Evolutionary conservation across 2,113 vertebrate genomes (phyloP).

Genomic region (Daboia siamensis): DNA sequence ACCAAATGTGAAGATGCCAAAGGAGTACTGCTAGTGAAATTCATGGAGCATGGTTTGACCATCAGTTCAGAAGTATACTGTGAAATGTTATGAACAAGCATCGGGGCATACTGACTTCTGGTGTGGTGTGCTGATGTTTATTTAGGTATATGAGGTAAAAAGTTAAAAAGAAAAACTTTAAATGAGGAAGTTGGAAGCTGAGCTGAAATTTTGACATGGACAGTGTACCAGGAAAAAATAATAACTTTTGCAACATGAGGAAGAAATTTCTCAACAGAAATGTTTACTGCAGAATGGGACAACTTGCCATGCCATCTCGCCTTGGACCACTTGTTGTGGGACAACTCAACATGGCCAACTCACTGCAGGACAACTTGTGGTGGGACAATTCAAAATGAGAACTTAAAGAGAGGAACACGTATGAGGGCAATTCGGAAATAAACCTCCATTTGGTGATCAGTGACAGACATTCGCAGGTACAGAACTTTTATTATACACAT

Average conservation of each 20-base stretch:
- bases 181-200: background rate
- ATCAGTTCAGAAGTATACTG: too few relatives aligned
- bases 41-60: too few relatives aligned
- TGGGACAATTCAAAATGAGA: too few relatives aligned
- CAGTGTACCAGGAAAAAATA: background rate
- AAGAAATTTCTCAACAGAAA: background rate
- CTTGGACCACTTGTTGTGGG: background rate
- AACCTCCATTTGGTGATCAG: too few relatives aligned
- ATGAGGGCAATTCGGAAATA: too few relatives aligned
- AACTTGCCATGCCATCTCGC: background rate
- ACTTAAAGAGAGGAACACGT: background rate
- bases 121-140: too few relatives aligned
- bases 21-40: too few relatives aligned
- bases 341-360: background rate
- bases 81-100: too few relatives aligned
- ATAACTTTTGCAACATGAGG: background rate
- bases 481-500: too few relatives aligned
- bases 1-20: too few relatives aligned
- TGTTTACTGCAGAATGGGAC: background rate
- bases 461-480: too few relatives aligned
- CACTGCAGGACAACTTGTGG: background rate
- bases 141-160: background rate
- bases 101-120: too few relatives aligned
- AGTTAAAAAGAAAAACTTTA: background rate
- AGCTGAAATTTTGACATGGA: background rate